Base-by-base conservation (phyloP, 2,113 vertebrate species). In the Drymodes brunneopygia region DNA sequence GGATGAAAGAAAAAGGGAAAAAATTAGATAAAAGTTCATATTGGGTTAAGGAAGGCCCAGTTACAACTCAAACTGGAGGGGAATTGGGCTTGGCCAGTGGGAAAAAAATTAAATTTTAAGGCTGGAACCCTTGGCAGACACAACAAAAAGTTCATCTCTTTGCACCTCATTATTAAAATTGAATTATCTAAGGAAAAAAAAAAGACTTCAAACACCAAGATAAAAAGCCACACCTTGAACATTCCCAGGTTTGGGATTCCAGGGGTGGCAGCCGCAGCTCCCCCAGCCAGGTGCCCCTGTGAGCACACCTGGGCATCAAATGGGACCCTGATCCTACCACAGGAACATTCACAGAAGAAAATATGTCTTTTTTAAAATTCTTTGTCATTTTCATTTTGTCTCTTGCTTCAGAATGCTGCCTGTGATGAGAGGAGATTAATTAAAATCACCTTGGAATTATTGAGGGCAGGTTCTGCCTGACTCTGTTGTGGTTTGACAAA, bases 1-100 rank as follows among this genome's bases (percentile, higher is more conserved):
- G 9, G 3, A 24, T 18, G 64, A 69, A 77, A 73, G 21, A 15
- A 11, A n/a, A 35, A 47, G 16, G 45, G 29, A 38, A 83, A 65
- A 7, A 1, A 1, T 18, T 0, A 18, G 8, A 6, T 2, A 1
- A 29, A 82, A 82, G 9, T 35, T 15, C n/a, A n/a, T 11, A 3
- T 10, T 38, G 50, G 45, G 28, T 51, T 44, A 56, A 91, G 23
- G 25, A 50, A 69, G 16, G 24, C n/a, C 35, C 33, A 13, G 18
- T 38, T 29, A 42, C 24, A 50, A 22, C 33, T 53, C 61, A 27
- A 5, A 0, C 20, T 35, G 24, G 27, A 60, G 28, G 35, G 81
- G 16, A 58, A 15, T 11, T 38, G 21, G 42, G 9, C 28, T 45
- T 35, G 36, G n/a, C 11, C 28, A 40, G 25, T 6, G 36, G 29